Conservation (phyloP, 2,113 vertebrate species). For the Cercocebus atys region DNA sequence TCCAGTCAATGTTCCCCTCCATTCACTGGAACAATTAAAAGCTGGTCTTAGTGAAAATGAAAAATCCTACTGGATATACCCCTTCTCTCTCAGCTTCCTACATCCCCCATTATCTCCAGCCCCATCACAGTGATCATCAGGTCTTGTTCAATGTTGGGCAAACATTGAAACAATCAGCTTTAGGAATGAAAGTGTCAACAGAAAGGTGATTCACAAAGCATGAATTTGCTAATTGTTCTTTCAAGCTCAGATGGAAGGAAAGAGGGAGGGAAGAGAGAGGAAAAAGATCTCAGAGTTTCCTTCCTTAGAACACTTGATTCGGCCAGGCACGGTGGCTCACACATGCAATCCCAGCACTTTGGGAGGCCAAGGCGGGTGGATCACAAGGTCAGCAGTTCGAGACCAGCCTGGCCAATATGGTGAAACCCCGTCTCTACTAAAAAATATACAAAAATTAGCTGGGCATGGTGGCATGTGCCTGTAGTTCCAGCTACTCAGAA, state of each 20-base stretch:
- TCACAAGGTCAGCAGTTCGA: no score
- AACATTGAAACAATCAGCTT: constrained; percentile 21
- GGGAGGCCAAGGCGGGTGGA: no score
- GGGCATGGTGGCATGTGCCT: no score
- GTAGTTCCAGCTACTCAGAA: no score
- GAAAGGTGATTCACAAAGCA: not conserved
- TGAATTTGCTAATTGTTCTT: constrained; percentile 49
- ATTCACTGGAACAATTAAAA: not conserved
- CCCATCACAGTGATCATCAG: not conserved
- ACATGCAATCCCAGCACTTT: no score
- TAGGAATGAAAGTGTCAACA: constrained; percentile 32
- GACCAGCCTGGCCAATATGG: no score
- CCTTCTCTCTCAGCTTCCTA: not conserved
- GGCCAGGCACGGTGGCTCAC: no score
- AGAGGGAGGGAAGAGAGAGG: not conserved
- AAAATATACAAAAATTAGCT: no score
- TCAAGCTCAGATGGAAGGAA: constrained; percentile 9
- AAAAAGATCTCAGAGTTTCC: not conserved
- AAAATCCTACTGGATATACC: not conserved
- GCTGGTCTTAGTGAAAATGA: not conserved
- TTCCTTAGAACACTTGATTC: not conserved
- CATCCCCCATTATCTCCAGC: not conserved
- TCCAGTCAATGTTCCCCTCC: not conserved
- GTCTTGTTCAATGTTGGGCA: not conserved
- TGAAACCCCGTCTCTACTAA: no score